Conservation (phyloP, 2,797 vertebrate species). For the Triplophysa bombifrons region DNA sequence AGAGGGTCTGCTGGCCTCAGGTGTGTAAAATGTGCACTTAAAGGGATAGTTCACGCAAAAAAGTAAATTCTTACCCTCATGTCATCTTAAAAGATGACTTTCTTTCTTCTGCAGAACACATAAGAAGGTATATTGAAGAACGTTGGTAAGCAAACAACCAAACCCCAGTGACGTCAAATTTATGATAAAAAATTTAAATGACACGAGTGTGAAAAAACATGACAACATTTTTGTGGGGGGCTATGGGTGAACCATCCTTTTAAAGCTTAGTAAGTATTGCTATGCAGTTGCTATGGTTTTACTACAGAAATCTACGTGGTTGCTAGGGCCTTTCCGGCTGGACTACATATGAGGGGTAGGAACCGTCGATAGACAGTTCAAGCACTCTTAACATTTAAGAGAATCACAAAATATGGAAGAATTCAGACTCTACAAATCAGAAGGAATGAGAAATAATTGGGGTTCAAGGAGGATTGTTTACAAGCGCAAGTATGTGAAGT, state of each 20-base stretch:
- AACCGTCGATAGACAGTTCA: background rate
- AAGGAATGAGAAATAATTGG: background rate
- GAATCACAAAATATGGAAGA: background rate
- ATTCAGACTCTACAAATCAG: constrained; percentile 22
- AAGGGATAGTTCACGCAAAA: background rate
- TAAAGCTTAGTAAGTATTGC: background rate
- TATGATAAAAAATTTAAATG: too few relatives aligned
- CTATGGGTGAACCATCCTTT: too few relatives aligned
- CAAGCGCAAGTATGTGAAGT: constrained; percentile 19
- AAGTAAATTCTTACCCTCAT: too few relatives aligned
- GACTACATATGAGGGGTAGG: too few relatives aligned
- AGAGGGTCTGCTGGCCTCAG: constrained; percentile 10
- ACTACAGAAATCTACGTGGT: background rate
- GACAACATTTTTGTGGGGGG: too few relatives aligned
- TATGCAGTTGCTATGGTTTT: background rate
- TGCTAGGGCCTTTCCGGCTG: background rate
- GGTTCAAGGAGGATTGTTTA: constrained; percentile 26
- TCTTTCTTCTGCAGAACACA: too few relatives aligned
- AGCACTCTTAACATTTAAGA: background rate
- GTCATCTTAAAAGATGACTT: too few relatives aligned
- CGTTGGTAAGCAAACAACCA: too few relatives aligned
- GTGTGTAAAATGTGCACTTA: constrained; percentile 7
- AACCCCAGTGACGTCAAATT: too few relatives aligned
- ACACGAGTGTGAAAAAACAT: too few relatives aligned
- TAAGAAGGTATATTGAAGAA: too few relatives aligned